Conservation (phyloP, 1,140 invertebrate genomes). For the Galendromus occidentalis region DNA sequence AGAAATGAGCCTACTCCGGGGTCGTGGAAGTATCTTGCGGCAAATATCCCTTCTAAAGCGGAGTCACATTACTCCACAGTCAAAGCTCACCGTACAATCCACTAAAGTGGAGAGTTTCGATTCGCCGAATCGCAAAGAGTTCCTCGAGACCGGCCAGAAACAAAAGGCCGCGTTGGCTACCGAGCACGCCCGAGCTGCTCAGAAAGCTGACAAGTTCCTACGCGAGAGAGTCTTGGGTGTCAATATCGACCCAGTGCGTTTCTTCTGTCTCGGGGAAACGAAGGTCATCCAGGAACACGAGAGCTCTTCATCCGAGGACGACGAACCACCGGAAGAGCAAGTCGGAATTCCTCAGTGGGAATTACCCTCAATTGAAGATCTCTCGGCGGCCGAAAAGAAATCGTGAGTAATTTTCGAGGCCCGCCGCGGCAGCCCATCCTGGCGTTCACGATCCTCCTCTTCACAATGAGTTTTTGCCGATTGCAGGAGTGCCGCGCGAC, state of each 20-base stretch:
- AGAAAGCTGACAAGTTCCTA: conserved; percentile 6
- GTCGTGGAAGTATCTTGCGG: too few relatives aligned
- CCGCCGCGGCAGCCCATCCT: too few relatives aligned
- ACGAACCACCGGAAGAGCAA: background rate
- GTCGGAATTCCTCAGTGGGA: background rate
- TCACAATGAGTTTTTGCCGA: too few relatives aligned
- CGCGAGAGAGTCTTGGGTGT: background rate
- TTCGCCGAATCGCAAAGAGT: background rate
- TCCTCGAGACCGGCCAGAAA: background rate
- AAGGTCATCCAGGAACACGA: background rate
- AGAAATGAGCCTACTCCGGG: too few relatives aligned
- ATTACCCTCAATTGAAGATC: background rate
- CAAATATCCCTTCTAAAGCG: too few relatives aligned
- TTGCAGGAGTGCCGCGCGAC: too few relatives aligned
- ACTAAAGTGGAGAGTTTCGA: background rate
- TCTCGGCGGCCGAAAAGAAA: background rate
- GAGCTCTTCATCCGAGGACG: background rate
- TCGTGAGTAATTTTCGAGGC: too few relatives aligned
- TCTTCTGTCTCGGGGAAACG: conserved; percentile 4
- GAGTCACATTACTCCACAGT: too few relatives aligned
- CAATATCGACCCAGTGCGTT: background rate
- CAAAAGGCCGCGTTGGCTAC: background rate
- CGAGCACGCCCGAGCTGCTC: background rate
- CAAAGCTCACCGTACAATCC: too few relatives aligned
- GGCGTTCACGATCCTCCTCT: too few relatives aligned